Evolutionary conservation across 2,888 invertebrate genomes (phyloP).

Genomic region (Drosophila recens): DNA sequence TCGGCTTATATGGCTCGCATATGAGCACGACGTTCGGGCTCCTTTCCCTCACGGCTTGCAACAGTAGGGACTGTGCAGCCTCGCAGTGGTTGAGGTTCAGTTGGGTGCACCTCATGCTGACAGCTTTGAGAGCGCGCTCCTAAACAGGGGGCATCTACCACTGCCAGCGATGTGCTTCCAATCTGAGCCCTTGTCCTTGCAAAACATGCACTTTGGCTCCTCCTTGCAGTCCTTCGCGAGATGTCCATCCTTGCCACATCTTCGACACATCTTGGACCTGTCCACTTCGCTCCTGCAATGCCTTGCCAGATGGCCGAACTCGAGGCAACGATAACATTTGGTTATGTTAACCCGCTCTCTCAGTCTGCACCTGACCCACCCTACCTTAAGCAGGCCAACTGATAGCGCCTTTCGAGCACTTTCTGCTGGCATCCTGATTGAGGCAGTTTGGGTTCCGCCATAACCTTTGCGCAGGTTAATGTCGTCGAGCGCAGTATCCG

Average conservation of each 20-base stretch:
- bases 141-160: too few species aligned
- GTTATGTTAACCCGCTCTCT: not conserved
- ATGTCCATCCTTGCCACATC: not conserved
- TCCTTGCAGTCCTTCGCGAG: too few species aligned
- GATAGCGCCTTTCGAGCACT: not conserved
- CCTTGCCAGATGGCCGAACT: not conserved
- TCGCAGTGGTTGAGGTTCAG: too few species aligned
- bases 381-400: not conserved
- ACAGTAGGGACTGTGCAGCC: too few species aligned
- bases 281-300: not conserved
- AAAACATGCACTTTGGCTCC: not conserved
- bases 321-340: too few species aligned
- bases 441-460: not conserved
- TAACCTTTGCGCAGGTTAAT: not conserved
- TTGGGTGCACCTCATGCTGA: too few species aligned
- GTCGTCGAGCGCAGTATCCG: too few species aligned
- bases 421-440: not conserved
- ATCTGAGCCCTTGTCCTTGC: not conserved
- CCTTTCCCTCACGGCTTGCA: too few species aligned
- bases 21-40: too few species aligned
- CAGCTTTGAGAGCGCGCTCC: too few species aligned
- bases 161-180: not conserved
- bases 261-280: not conserved
- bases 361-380: slow-evolving; percentile 6
- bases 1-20: too few species aligned